Base-by-base conservation (phyloP, 2,888 invertebrate genomes). In the Tanypteryx hageni region DNA sequence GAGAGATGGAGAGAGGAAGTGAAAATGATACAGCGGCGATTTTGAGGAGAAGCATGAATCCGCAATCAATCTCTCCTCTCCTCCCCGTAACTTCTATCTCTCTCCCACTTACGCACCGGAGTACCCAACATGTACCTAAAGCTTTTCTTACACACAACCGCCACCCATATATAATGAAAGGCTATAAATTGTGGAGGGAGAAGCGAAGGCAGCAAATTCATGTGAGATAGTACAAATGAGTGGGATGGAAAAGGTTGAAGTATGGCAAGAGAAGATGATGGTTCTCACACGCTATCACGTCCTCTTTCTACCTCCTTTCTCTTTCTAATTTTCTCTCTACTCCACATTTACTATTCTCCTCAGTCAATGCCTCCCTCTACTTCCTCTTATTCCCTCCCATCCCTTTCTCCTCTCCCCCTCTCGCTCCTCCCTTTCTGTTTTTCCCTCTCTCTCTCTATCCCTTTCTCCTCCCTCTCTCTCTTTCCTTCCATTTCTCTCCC, bases 111-210 rank as follows among this genome's bases (percentile, higher is more conserved):
- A 85, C 57, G 57, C 68, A 16, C 31, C 0, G 27, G 83, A 83
- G 89, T 64, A 68, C 44, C 89, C 31, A 64, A 89, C 86, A 64
- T 61, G 61, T 89, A 89, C 89, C 89, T 68, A 44, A 89, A 89
- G 89, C 89, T 68, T 89, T 89, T 89, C 89, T 89, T 59, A 61
- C 89, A 89, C 89, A 89, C 68, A n/a, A n/a, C 61, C 86, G 18
- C 14, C 61, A 61, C 64, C 89, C 64, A 89, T 64, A 89, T 64
- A 89, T 89, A 68, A 89, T 89, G 64, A 31, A 89, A 44, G n/a
- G 56, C 89, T 31, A 44, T 18, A 64, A 64, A 64, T 44, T 27
- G 64, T 61, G 27, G 44, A 44, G 61, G 86, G 61, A 27, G 61
- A 27, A 61, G n/a, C n/a, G n/a, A n/a, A n/a, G n/a, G n/a, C n/a